Conservation (phyloP, 2,797 vertebrate species). For the Cyclura pinguis region DNA sequence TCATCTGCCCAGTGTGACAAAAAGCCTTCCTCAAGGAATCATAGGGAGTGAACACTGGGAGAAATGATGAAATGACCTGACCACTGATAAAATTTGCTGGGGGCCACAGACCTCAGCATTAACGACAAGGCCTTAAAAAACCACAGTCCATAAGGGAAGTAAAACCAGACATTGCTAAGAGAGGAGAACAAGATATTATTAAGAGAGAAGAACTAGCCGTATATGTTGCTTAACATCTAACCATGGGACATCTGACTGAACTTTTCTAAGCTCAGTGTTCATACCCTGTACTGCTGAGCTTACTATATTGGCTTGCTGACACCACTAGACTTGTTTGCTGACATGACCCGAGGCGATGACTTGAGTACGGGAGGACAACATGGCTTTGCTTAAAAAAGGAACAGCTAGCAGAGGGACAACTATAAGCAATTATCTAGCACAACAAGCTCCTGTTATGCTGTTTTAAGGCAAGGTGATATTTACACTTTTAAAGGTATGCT, state of each 20-base stretch:
- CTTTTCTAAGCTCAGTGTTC: background rate
- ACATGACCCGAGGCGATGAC: background rate
- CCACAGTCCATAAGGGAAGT: background rate
- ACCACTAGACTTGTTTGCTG: background rate
- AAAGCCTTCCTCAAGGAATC: background rate
- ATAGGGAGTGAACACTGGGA: background rate
- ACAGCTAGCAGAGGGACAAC: background rate
- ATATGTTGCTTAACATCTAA: background rate
- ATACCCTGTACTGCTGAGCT: background rate
- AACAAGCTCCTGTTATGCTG: background rate
- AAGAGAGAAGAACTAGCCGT: background rate
- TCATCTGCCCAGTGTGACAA: background rate
- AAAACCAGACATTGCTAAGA: constrained; percentile 3
- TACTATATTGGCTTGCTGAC: background rate
- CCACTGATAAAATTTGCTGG: background rate
- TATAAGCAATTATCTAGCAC: background rate
- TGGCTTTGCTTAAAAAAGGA: background rate
- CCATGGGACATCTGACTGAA: too few species aligned
- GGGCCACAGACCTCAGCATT: background rate
- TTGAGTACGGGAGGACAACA: background rate
- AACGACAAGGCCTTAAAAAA: background rate
- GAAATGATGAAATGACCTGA: background rate
- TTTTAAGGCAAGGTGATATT: background rate
- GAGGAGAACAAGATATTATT: background rate
- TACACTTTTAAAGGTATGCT: background rate